Base-by-base conservation (phyloP, 2,797 vertebrate genomes). In the Tauraco hartlaubi region DNA sequence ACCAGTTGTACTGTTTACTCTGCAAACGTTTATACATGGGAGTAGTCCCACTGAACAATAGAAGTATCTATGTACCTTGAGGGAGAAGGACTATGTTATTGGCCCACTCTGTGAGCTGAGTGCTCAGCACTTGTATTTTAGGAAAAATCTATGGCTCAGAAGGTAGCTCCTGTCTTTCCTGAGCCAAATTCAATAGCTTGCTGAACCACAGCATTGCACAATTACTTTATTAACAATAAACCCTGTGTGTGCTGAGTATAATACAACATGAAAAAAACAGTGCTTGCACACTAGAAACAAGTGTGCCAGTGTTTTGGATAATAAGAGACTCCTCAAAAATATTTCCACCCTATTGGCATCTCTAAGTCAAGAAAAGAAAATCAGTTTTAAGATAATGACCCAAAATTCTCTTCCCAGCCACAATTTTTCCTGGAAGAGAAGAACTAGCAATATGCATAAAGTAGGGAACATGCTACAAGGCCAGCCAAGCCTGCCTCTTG, bases 381-480 rank as follows among this genome's bases (percentile, higher is more conserved):
- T 7, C 20, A 46, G 13, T 83, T 92, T 67, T 35, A 77, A 62
- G 63, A 61, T 44, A 68, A 22, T 7, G 29, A 87, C 86, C 48
- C 33, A 56, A 56, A 48, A 46, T n/a, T 87, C 37, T 44, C 35
- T 73, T 93, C 18, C 9, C 9, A 73, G 52, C 55, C 64, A 59
- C 74, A 73, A 2, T 66, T 68, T 88, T 85, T 97, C 64, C 95
- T 95, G 94, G 73, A 94, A 92, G 74, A 84, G 69, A 80, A 95
- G 52, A 87, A 21, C 35, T 51, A 90, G 78, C 41, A 44, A 33
- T 69, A 22, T 35, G 26, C 75, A 67, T 88, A 39, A 90, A 88
- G 37, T 51, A 86, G 46, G 69, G 72, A 92, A 35, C 59, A 44
- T 13, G 33, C 69, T 92, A 59, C 35, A 37, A 23, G 56, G 64